Base-by-base conservation (phyloP, 2,888 invertebrate genomes). In the Lasioglossum villosulum region DNA sequence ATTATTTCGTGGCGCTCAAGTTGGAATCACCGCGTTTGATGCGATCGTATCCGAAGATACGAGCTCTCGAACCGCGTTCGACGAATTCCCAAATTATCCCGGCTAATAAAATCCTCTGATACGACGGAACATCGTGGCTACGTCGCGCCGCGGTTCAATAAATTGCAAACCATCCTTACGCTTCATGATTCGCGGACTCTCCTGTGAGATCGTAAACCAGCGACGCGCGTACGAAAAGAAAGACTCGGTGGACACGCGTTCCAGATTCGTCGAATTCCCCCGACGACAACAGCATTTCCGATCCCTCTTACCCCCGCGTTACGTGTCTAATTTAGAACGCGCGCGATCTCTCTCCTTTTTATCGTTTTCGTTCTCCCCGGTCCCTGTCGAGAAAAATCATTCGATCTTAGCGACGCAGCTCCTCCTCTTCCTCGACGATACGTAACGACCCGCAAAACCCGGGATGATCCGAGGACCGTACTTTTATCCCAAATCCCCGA, bases 281-380 rank as follows among this genome's bases (percentile, higher is more conserved):
- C 82, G 89, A 90, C 87, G 89, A 90, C 84, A 70, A 75, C 78
- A 83, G 78, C 82, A 86, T 90, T 87, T 84, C 86, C 87, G 84
- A 79, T 63, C 84, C 88, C n/a, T 23, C n/a, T n/a, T 23, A 52
- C 52, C 23, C 52, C 23, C 42, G 66, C 34, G 74, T 82, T 86
- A 84, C 86, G 86, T 84, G 82, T 86, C 80, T 75, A 89, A 89
- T 89, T 89, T 84, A 39, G 48, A 59, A 81, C 81, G 68, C n/a
- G 70, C 80, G 68, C 39, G 70, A 39, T 37, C 71, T 48, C 45
- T 5, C 70, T 27, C 16, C 19, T 37, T 59, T 66, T 48, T 66
- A 66, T 27, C 66, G 66, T 34, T 34, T 19, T 16, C 34, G 66
- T 30, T 4, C 10, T 16, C 23, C 34, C 37, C 63, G 63, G 63